Conservation (phyloP, 2,888 invertebrate species). For the Galeopsomyia nigrocyanea region DNA sequence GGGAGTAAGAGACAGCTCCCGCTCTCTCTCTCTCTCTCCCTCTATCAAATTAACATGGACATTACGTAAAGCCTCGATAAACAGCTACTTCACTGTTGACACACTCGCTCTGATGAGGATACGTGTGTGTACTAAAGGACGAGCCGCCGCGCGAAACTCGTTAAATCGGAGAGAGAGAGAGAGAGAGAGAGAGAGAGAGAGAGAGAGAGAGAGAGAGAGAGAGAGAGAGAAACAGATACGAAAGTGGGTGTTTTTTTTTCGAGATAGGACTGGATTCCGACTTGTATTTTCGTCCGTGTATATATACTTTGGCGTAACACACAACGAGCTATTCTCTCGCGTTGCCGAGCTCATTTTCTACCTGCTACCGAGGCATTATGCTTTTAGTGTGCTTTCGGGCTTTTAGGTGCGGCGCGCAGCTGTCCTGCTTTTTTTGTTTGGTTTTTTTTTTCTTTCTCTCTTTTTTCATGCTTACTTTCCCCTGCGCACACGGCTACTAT, state of each 20-base stretch:
- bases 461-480: too few species aligned
- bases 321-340: neutral
- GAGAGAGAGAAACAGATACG: too few species aligned
- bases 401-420: neutral
- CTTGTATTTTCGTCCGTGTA: conserved; percentile 5
- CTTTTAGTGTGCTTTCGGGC: conserved; percentile 12
- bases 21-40: too few species aligned
- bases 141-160: conserved; percentile 8
- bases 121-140: neutral
- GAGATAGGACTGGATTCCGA: neutral
- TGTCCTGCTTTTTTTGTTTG: neutral
- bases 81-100: conserved; percentile 15
- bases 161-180: conserved; percentile 14
- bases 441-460: neutral
- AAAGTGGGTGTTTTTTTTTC: conserved; percentile 1
- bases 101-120: too few species aligned
- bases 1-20: too few species aligned
- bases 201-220: too few species aligned
- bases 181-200: too few species aligned
- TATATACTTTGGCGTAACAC: neutral
- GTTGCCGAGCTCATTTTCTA: neutral
- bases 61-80: conserved; percentile 28
- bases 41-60: neutral
- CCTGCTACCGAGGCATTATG: neutral
- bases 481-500: too few species aligned